Evolutionary conservation across 2,113 vertebrate genomes (phyloP), one percentile per base, ranked within the genome.

Genomic region (Tenrec ecaudatus): DNA sequence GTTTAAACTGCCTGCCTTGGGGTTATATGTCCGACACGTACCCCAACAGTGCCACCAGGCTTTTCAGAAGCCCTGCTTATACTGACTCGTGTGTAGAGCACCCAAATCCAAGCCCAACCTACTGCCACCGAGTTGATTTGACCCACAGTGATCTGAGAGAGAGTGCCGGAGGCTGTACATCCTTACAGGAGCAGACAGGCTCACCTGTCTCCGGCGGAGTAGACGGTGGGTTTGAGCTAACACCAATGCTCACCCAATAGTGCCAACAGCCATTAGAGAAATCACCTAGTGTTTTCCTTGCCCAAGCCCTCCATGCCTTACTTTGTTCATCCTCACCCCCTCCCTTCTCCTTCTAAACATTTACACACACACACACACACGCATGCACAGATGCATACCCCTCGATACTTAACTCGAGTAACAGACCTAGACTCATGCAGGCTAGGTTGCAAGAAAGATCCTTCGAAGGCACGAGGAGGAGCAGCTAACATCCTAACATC

Each of bases 241-340:
- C 47, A 53, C 47, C 11, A 53, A 53, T 2, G 47, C 47, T 53
- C 11, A 5, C 9, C 47, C 9, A 53, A 53, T 14, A 53, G 47
- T 53, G 47, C 47, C 47, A 53, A 78, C 3, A 69, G 29, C 71
- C 66, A 66, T 47, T 38, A 62, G 71, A 29, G 27, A 80, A 73
- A 62, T 57, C 23, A 78, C 58, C n/a, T 20, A 40, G 31, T 29
- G 22, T 53, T 93, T 78, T 87, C n/a, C 64, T 93, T 78, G 53
- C 53, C 0, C 4, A 90, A 60, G 25, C 71, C 66, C 16, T 82
- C 60, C 14, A 43, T 31, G 22, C 36, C 62, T 79, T 80, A 57
- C 53, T 80, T 76, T 94, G 64, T 80, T 57, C 88, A 80, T 83
- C 47, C 47, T 53, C 47, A 91, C 60, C 57, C 57, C 31, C 38